Evolutionary conservation across 2,797 vertebrate genomes (phyloP).

Genomic region (Poecilia wingei): DNA sequence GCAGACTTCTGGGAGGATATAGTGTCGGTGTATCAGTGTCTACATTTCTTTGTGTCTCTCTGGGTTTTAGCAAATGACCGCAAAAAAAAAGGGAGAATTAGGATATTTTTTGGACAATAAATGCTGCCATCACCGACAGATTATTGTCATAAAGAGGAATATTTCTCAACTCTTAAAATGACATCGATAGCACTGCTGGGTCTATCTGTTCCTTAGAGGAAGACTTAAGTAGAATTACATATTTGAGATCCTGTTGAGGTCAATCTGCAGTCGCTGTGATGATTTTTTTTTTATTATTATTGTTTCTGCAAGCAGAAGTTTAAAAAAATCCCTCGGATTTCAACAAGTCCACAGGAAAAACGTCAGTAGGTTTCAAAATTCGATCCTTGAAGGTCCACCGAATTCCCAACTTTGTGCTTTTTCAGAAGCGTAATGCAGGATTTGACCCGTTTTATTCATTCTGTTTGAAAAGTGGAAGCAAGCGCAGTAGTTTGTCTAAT

Average conservation of each 20-base stretch:
- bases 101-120: conserved; percentile 32
- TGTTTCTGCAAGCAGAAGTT: background rate
- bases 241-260: conserved; percentile 25
- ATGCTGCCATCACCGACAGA: conserved; percentile 20
- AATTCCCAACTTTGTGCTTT: background rate
- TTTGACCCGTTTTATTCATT: conserved; percentile 1
- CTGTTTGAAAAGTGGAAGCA: conserved; percentile 13
- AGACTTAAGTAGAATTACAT: conserved; percentile 7
- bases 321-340: conserved; percentile 20
- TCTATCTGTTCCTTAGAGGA: conserved; percentile 30
- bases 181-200: conserved; percentile 24
- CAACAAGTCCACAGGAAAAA: background rate
- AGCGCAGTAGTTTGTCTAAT: background rate
- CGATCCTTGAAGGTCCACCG: conserved; percentile 6
- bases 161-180: conserved; percentile 30
- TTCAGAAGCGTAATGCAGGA: background rate
- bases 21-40: conserved; percentile 40
- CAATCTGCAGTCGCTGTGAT: background rate
- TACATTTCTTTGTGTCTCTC: conserved; percentile 39
- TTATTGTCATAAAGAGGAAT: conserved; percentile 15
- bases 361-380: conserved; percentile 14
- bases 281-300: background rate
- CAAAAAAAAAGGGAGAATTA: conserved; percentile 43
- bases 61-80: conserved; percentile 30
- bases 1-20: conserved; percentile 35